A percentile compares a stretch with the other conserved stretches of the same genome.
Conservation (phyloP, 23 tunicate genomes). For the Oikopleura dioica region DNA sequence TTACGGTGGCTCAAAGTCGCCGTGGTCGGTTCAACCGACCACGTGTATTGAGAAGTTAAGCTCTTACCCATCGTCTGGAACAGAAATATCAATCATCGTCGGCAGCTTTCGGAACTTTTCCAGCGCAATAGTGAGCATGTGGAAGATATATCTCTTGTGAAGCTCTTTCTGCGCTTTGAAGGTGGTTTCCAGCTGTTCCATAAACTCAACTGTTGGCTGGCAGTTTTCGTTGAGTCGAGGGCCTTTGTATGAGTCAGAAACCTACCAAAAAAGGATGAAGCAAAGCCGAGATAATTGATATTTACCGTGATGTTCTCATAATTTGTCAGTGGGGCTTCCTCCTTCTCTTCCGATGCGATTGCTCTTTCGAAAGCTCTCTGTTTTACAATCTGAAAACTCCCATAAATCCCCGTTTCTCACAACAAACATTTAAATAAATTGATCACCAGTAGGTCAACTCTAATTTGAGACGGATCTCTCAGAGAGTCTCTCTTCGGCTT, state of each 20-base stretch:
- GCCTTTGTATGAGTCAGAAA: slow-evolving; percentile 41
- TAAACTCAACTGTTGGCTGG: slow-evolving; percentile 28
- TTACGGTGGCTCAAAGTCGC: too few relatives aligned
- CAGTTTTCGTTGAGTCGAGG: slow-evolving; percentile 56
- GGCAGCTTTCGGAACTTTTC: slow-evolving; percentile 25
- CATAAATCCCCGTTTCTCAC: too few relatives aligned
- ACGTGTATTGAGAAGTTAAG: too few relatives aligned
- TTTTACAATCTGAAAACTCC: slow-evolving; percentile 57
- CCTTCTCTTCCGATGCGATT: slow-evolving; percentile 45
- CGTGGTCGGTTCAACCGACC: too few relatives aligned
- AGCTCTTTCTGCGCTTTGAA: slow-evolving; percentile 48
- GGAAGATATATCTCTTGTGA: slow-evolving; percentile 62
- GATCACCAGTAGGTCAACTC: too few relatives aligned
- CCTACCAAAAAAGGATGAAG: slow-evolving; percentile 18
- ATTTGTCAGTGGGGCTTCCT: background rate
- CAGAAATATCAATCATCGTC: slow-evolving; percentile 44
- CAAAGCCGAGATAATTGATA: background rate
- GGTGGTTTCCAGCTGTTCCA: slow-evolving; percentile 26
- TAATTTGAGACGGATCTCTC: too few relatives aligned
- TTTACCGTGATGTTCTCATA: background rate
- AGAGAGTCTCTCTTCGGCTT: too few relatives aligned
- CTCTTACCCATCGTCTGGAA: slow-evolving; percentile 24
- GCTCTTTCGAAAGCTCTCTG: slow-evolving; percentile 90
- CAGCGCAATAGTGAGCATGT: slow-evolving; percentile 46
- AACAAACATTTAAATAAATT: too few relatives aligned